These are phyloP conservation scores for Nibea coibor DNA, from an alignment of 2,113 vertebrate species.

Conservation along the genomic window DNA sequence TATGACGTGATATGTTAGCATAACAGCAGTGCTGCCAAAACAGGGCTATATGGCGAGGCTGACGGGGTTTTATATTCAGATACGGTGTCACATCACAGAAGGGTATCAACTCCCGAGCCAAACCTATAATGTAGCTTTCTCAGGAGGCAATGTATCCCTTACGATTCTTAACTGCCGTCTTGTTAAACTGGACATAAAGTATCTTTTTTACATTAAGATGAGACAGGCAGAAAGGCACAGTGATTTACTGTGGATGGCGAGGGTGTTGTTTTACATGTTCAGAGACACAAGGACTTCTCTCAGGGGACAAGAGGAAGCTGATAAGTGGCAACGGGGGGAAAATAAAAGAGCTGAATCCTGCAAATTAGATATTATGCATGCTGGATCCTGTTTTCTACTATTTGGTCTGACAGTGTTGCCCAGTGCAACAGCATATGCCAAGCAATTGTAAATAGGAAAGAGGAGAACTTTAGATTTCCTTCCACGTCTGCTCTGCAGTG, in stretches of 20 bases:
- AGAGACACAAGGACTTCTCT: conserved; percentile 20
- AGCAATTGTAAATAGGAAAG: conserved; percentile 55
- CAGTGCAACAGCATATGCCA: conserved; percentile 19
- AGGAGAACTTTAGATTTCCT: conserved; percentile 47
- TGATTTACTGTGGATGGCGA: conserved; percentile 23
- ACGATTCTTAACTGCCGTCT: conserved; percentile 34
- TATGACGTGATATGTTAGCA: conserved; percentile 59
- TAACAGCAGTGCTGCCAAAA: conserved; percentile 51
- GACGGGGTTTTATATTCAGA: conserved; percentile 47
- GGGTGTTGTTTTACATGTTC: conserved; percentile 21
- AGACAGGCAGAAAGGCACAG: conserved; percentile 10
- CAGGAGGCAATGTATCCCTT: conserved; percentile 25
- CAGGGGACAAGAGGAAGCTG: conserved; percentile 23
- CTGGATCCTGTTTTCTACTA: conserved; percentile 42
- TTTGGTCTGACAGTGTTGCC: conserved; percentile 36
- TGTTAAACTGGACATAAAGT: conserved; percentile 32
- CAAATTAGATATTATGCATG: conserved; percentile 40
- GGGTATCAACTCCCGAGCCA: conserved; percentile 45
- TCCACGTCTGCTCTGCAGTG: conserved; percentile 40
- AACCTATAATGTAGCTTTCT: conserved; percentile 33
- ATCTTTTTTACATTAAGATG: conserved; percentile 7
- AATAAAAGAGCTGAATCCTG: conserved; percentile 18
- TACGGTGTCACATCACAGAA: conserved; percentile 43
- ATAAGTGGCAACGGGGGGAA: conserved; percentile 27
- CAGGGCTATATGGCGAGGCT: conserved; percentile 40